Conservation (phyloP, 2,888 invertebrate genomes). For the Pycnomerus fuliginosus region DNA sequence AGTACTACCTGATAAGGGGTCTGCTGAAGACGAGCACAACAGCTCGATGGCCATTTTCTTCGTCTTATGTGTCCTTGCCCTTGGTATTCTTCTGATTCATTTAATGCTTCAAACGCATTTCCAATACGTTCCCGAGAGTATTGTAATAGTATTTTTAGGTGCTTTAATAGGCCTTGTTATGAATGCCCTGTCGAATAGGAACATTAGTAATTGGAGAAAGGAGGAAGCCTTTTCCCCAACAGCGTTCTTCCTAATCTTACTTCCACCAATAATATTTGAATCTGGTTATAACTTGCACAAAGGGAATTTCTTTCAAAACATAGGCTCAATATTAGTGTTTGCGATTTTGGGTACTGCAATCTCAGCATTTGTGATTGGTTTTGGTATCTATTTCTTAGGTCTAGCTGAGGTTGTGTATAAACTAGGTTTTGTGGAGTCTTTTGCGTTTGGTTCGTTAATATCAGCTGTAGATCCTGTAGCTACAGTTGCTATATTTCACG, state of each 20-base stretch:
- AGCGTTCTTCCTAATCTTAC: constrained; percentile 92
- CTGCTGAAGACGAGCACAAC: constrained; percentile 94
- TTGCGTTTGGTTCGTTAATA: constrained; percentile 97
- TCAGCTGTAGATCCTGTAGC: constrained; percentile 99
- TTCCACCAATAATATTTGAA: constrained; percentile 99
- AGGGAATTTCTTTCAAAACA: constrained; percentile 95
- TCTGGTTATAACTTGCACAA: constrained; percentile 99
- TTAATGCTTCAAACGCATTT: constrained; percentile 93
- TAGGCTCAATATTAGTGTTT: constrained; percentile 97
- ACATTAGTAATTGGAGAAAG: constrained; percentile 93
- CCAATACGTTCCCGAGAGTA: constrained; percentile 95
- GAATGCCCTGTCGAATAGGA: constrained; percentile 83
- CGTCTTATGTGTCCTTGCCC: constrained; percentile 89
- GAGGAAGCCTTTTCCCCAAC: constrained; percentile 99
- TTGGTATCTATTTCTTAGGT: constrained; percentile 92
- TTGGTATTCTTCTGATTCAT: constrained; percentile 93
- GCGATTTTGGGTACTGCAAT: constrained; percentile 97
- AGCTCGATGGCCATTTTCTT: constrained; percentile 98
- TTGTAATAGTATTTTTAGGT: constrained; percentile 94
- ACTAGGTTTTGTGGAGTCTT: constrained; percentile 93
- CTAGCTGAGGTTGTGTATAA: constrained; percentile 88
- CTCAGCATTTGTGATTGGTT: constrained; percentile 95
- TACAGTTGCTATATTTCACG: constrained; percentile 98
- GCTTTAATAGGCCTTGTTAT: constrained; percentile 89
- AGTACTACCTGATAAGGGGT: constrained; percentile 82